Conservation (phyloP, 2,888 invertebrate species). For the Microplitis manilae region DNA sequence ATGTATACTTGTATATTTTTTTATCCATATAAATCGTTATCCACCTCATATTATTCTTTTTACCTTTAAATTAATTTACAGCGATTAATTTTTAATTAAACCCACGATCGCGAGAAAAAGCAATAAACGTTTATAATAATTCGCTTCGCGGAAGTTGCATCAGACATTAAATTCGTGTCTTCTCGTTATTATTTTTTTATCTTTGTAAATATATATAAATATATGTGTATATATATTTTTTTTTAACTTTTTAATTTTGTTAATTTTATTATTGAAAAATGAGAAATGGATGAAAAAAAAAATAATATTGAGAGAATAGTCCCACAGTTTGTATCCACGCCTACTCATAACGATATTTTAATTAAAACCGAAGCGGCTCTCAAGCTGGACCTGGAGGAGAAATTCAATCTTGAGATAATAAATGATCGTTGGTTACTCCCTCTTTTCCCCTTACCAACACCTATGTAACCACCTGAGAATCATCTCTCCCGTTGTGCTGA, state of each 20-base stretch:
- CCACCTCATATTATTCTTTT: slow-evolving; percentile 52
- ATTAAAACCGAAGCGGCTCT: slow-evolving; percentile 66
- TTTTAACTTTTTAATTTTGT: slow-evolving; percentile 24
- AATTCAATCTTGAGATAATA: slow-evolving; percentile 72
- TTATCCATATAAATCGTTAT: slow-evolving; percentile 33
- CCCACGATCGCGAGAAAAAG: slow-evolving; percentile 49
- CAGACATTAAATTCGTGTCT: not conserved
- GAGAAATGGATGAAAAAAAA: slow-evolving; percentile 36
- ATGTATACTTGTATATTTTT: slow-evolving; percentile 18
- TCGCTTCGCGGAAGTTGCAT: slow-evolving; percentile 1
- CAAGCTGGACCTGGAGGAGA: slow-evolving; percentile 61
- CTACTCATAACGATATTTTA: slow-evolving; percentile 72
- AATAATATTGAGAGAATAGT: slow-evolving; percentile 51
- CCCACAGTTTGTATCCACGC: slow-evolving; percentile 67
- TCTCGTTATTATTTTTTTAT: slow-evolving; percentile 33
- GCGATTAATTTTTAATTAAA: slow-evolving; percentile 71
- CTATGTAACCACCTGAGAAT: slow-evolving; percentile 60
- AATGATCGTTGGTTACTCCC: slow-evolving; percentile 65
- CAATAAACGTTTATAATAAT: slow-evolving; percentile 28
- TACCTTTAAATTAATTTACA: slow-evolving; percentile 70
- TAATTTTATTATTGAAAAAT: slow-evolving; percentile 24
- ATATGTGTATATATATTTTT: slow-evolving; percentile 6
- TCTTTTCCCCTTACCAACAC: slow-evolving; percentile 62
- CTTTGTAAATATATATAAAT: not conserved
- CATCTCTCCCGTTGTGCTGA: slow-evolving; percentile 40